These are phyloP conservation scores for Cheilosia variabilis DNA, from an alignment of 2,888 invertebrate genomes.

Conservation along the genomic window DNA sequence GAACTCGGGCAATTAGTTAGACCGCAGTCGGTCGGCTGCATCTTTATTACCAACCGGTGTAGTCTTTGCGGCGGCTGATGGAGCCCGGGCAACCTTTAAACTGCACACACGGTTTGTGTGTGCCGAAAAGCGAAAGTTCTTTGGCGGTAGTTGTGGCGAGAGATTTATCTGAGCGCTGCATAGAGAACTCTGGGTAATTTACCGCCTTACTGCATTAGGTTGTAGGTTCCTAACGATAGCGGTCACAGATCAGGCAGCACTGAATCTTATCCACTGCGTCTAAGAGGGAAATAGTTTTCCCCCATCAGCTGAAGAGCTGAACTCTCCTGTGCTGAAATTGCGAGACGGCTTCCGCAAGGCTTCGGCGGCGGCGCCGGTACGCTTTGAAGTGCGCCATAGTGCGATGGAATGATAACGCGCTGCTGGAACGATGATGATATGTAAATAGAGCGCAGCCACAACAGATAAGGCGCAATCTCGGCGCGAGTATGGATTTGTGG, in stretches of 20 bases:
- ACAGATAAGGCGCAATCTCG: conserved; percentile 51
- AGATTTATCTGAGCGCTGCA: conserved; percentile 49
- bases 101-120: conserved; percentile 39
- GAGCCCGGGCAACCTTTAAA: conserved; percentile 67
- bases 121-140: conserved; percentile 68
- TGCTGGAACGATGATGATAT: conserved; percentile 55
- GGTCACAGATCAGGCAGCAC: conserved; percentile 69
- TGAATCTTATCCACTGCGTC: conserved; percentile 57
- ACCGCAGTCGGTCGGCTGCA: conserved; percentile 45
- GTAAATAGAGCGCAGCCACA: conserved; percentile 55
- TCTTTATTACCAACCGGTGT: conserved; percentile 56
- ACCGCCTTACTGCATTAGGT: conserved; percentile 70
- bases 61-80: conserved; percentile 17
- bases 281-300: conserved; percentile 23
- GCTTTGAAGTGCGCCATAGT: conserved; percentile 64
- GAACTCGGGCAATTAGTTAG: conserved; percentile 63
- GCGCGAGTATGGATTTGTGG: conserved; percentile 46
- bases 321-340: conserved; percentile 8
- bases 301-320: background rate
- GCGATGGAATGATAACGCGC: conserved; percentile 64
- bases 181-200: conserved; percentile 51
- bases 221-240: conserved; percentile 66
- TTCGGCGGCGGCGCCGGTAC: conserved; percentile 15
- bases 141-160: conserved; percentile 18
- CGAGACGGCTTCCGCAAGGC: conserved; percentile 7